phyloP scores from a whole-genome alignment of 2,113 vertebrate species.

The Vireo altiloquus region DNA sequence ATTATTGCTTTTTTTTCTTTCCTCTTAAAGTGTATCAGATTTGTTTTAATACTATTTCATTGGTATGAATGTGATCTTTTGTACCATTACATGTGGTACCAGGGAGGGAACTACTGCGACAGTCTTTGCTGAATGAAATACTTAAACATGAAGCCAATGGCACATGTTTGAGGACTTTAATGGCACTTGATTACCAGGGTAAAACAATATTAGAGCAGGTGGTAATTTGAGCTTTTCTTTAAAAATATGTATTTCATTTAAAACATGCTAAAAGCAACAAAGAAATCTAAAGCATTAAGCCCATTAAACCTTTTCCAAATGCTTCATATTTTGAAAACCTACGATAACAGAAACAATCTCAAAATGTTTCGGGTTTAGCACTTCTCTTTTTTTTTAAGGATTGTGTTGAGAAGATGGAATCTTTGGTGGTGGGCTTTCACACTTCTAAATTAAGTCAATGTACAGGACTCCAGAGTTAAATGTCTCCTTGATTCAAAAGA shows the following conservation, averaged over 20 bases:
- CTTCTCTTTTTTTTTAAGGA: not conserved
- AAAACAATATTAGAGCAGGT: not conserved
- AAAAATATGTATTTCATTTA: not conserved
- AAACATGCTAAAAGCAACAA: not conserved
- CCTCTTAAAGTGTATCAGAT: not conserved
- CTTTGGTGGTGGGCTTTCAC: not conserved
- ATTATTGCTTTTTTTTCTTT: not conserved
- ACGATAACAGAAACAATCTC: not conserved
- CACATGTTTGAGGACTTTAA: not conserved
- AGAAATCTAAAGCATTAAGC: not conserved
- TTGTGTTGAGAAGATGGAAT: not conserved
- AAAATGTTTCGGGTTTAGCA: not conserved
- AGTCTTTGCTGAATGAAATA: not conserved
- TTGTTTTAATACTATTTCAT: not conserved
- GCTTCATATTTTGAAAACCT: not conserved
- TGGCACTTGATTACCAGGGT: not conserved
- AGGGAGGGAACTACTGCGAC: not conserved
- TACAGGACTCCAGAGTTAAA: not conserved
- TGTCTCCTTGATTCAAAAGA: not conserved
- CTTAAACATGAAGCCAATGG: not conserved
- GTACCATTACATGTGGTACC: not conserved
- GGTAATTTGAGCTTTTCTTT: not conserved
- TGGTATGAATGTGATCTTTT: not conserved
- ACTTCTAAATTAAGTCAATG: not conserved
- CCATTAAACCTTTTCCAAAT: not conserved